These are phyloP conservation scores for Oriolus oriolus DNA, from an alignment of 2,113 vertebrate species.

Conservation along the genomic window DNA sequence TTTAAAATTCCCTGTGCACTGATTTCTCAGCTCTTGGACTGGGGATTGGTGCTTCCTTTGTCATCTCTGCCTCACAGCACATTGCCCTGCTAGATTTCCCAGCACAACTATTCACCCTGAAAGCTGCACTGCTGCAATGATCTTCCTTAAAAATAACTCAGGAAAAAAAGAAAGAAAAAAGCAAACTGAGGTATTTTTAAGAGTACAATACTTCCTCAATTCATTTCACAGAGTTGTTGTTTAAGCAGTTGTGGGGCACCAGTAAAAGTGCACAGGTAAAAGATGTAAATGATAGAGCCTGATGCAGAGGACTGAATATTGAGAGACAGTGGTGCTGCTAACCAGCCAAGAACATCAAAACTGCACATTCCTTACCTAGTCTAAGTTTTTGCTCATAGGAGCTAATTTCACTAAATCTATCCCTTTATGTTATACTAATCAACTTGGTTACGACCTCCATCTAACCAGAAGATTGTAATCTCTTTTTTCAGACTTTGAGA, in stretches of 20 bases:
- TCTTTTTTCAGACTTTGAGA: not conserved
- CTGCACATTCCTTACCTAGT: not conserved
- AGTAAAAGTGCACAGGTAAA: not conserved
- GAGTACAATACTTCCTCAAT: not conserved
- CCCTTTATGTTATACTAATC: not conserved
- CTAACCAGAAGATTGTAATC: not conserved
- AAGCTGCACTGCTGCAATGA: not conserved
- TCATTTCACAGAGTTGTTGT: not conserved
- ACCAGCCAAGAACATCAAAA: not conserved
- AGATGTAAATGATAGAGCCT: not conserved
- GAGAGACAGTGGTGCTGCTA: not conserved
- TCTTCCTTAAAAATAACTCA: not conserved
- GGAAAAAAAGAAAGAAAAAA: not conserved
- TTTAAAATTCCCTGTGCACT: not conserved
- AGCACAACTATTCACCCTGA: not conserved
- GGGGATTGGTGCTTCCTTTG: not conserved
- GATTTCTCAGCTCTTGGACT: not conserved
- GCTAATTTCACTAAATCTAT: not conserved
- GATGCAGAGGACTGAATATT: not conserved
- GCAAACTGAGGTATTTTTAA: not conserved
- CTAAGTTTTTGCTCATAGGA: not conserved
- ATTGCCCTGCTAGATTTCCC: not conserved
- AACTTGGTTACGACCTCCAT: not conserved
- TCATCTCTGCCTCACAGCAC: not conserved
- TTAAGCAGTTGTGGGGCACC: not conserved